Base-by-base conservation (phyloP, 2,888 invertebrate species). In the Drosophila buzzatii region DNA sequence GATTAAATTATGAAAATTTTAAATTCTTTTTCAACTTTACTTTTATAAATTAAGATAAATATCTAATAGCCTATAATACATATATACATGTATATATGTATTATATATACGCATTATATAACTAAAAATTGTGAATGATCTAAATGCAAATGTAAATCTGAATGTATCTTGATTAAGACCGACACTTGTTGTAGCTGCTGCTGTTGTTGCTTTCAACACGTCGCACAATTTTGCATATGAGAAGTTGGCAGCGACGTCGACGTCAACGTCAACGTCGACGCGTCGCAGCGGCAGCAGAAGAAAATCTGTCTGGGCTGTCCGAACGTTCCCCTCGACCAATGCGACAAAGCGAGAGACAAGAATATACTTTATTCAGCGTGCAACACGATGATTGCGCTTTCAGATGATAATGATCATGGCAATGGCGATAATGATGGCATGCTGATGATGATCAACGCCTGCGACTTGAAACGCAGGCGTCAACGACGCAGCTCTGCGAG, bases 111-210 rank as follows among this genome's bases (percentile, higher is more conserved):
- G 35, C 2, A 52, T 23, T 27, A 27, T 49, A 49, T 18, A 41
- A 27, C 39, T n/a, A 1, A 55, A 41, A n/a, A 41, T 27, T 55
- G 27, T 55, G 55, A 55, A 39, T 55, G 55, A 55, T 55, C 27
- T 37, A 55, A 27, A 27, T 55, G 55, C 55, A 39, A 51, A 44
- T 67, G 53, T 65, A 56, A 57, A 64, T 61, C 27, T 67, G 62
- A 55, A 70, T 72, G 57, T 81, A n/a, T 73, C 57, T 86, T 89
- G 83, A 91, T 90, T 90, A 90, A 87, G 85, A 86, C 64, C 79
- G 90, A 85, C 90, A 82, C 81, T 77, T 83, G 70, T 59, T 60
- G 68, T 56, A 6, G 7, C 5, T 27, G 27, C 3, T 27, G 27
- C 27, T 27, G 5, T 27, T 27, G 53, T 53, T 53, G 53, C 5